Evolutionary conservation across 2,113 vertebrate genomes (phyloP).

Genomic region (Deroptyus accipitrinus): DNA sequence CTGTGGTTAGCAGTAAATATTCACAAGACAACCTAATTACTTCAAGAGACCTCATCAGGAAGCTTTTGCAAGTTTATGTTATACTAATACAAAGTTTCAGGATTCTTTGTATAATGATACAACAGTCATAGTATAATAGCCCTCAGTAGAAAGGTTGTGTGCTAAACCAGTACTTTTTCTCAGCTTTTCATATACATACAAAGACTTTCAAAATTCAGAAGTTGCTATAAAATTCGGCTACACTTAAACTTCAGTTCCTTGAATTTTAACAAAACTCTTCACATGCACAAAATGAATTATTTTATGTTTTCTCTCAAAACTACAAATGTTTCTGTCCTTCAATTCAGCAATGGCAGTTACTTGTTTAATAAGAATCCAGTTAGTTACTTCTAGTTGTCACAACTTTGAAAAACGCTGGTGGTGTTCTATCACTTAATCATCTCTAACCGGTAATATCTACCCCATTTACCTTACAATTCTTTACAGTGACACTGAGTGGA

Average conservation of each 20-base stretch:
- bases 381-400: neutral
- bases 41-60: neutral
- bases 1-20: rapidly evolving
- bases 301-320: neutral
- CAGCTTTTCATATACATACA: neutral
- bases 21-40: neutral
- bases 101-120: neutral
- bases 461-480: neutral
- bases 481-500: neutral
- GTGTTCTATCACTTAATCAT: neutral
- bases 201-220: neutral
- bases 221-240: neutral
- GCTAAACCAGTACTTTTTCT: neutral
- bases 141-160: neutral
- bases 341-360: neutral
- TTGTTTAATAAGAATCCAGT: neutral
- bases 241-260: neutral
- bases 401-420: neutral
- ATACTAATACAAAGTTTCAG: neutral
- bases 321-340: neutral
- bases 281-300: neutral
- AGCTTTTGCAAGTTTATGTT: neutral
- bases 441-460: neutral
- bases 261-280: neutral
- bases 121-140: neutral